These are phyloP conservation scores for Lineus longissimus DNA, from an alignment of 1,140 invertebrate species.

Conservation along the genomic window DNA sequence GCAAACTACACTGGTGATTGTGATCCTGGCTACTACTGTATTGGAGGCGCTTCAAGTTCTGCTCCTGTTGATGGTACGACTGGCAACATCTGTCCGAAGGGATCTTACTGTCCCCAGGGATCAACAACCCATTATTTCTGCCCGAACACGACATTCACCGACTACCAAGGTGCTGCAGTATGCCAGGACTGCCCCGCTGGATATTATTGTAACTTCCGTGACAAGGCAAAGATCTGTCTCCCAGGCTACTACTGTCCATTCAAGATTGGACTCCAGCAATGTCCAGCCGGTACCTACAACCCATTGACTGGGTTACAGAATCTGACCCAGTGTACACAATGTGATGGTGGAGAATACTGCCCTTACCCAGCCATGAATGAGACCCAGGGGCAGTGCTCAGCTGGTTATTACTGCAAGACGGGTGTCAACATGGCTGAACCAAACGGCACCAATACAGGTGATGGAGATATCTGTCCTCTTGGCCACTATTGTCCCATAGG, in stretches of 20 bases:
- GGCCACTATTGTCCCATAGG: conserved; percentile 44
- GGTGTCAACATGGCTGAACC: conserved; percentile 46
- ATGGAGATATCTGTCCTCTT: conserved; percentile 41
- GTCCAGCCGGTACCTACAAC: conserved; percentile 47
- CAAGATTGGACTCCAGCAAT: conserved; percentile 41
- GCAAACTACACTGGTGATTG: conserved; percentile 35
- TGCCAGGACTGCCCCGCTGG: conserved; percentile 49
- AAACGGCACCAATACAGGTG: conserved; percentile 36
- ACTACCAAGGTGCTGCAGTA: conserved; percentile 38
- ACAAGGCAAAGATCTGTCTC: conserved; percentile 39
- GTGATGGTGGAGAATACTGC: conserved; percentile 47
- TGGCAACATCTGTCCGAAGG: conserved; percentile 44
- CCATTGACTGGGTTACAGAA: conserved; percentile 30
- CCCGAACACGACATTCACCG: conserved; percentile 47
- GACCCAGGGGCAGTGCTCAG: conserved; percentile 33
- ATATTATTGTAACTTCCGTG: conserved; percentile 41
- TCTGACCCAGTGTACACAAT: conserved; percentile 40
- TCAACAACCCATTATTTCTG: conserved; percentile 39
- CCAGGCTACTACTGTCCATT: conserved; percentile 44
- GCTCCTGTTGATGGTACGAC: conserved; percentile 40
- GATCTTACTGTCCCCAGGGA: conserved; percentile 40
- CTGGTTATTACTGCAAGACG: conserved; percentile 44
- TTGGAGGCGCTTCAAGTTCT: conserved; percentile 25
- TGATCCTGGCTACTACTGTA: conserved; percentile 42
- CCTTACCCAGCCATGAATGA: conserved; percentile 25